Evolutionary conservation across 2,888 invertebrate species (phyloP), one percentile per base, ranked within the genome.

Genomic region (Zygaena filipendulae): DNA sequence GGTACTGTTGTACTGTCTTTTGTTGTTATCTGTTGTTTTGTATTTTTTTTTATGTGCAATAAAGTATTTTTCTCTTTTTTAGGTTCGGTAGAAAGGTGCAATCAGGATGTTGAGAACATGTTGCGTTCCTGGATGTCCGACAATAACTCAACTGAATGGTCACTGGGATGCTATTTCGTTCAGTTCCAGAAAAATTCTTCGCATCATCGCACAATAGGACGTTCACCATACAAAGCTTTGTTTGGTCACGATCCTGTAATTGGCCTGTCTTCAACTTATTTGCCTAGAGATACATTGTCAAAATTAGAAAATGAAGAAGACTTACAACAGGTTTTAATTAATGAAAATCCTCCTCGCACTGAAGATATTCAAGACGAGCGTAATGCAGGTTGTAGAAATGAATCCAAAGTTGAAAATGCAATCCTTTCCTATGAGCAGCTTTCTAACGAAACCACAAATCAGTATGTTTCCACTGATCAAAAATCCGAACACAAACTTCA

Each of bases 61-160:
- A n/a, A n/a, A n/a, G n/a, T n/a, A n/a, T n/a, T n/a, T n/a, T n/a
- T n/a, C n/a, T n/a, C n/a, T n/a, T n/a, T n/a, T n/a, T n/a, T n/a
- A n/a, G n/a, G n/a, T 7, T 22, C 22, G 6, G 14, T 33, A 14
- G 33, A 35, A 27, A 12, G 25, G 7, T 23, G 12, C 8, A 35
- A 38, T 9, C 47, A 49, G 40, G 48, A 49, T 21, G 38, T 52
- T 2, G 27, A 48, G 36, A 43, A 43, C 20, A 49, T 50, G 48
- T 14, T 52, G 10, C 40, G 37, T 0, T 24, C 36, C 8, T 56
- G 52, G 52, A 42, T 56, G 42, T 9, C 10, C 2, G 48, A 52
- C 14, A 50, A 52, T 36, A 42, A 47, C 3, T 46, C 44, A 5
- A 41, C 35, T 13, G 41, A 52, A 8, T 53, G 49, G 49, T 39